A percentile compares a stretch with the other conserved stretches of the same genome.
Conservation (phyloP, 2,888 invertebrate genomes). For the Epicampocera succincta region DNA sequence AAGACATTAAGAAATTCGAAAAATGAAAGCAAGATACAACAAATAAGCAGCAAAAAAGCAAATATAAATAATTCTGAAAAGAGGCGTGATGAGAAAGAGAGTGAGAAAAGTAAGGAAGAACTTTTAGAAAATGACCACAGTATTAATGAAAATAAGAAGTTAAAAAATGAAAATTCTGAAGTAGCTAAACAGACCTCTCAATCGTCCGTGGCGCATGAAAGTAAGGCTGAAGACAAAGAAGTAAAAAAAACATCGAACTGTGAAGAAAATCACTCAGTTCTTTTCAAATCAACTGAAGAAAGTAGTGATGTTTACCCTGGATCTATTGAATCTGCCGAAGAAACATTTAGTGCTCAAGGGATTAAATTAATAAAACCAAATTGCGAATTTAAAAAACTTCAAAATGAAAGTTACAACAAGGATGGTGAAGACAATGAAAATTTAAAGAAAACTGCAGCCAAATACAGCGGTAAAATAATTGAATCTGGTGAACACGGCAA, state of each 20-base stretch:
- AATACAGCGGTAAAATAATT: background rate
- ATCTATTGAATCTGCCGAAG: background rate
- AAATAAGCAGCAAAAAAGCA: background rate
- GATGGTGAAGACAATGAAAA: background rate
- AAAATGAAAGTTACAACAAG: background rate
- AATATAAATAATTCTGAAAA: conserved; percentile 53
- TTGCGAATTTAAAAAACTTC: background rate
- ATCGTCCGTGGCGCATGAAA: background rate
- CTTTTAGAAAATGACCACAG: conserved; percentile 3
- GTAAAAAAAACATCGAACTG: background rate
- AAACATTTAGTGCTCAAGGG: background rate
- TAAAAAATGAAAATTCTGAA: background rate
- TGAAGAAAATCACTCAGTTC: background rate
- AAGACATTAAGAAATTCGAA: background rate
- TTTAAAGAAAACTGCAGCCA: background rate
- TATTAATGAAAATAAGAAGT: background rate
- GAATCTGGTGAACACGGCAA: too few relatives aligned
- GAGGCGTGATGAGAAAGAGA: conserved; percentile 41
- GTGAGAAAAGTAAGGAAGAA: conserved; percentile 9
- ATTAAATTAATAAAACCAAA: background rate
- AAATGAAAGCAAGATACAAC: background rate
- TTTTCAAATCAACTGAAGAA: background rate
- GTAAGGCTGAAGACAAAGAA: background rate
- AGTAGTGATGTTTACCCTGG: background rate
- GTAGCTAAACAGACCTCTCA: background rate